These are phyloP conservation scores for Petrocephalus zakoni DNA, from an alignment of 2,113 vertebrate species.

Conservation along the genomic window DNA sequence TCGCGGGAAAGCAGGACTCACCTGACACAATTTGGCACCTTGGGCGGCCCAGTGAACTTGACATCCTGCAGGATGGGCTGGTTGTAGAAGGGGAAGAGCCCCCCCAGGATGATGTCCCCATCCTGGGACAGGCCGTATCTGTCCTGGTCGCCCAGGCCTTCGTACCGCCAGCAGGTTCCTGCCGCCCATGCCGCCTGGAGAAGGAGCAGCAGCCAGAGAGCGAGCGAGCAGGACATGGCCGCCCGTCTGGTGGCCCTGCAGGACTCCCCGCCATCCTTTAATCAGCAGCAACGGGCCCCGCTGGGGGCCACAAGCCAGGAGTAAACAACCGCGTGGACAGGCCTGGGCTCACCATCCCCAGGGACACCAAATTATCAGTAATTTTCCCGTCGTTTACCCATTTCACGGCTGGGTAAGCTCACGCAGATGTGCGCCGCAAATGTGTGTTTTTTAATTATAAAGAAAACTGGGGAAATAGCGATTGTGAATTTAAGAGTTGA, in stretches of 20 bases:
- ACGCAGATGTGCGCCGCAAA: background rate
- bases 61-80: slow-evolving; percentile 31
- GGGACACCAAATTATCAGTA: background rate
- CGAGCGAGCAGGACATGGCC: background rate
- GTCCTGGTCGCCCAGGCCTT: background rate
- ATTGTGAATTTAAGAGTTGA: background rate
- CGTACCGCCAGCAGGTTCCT: slow-evolving; percentile 44
- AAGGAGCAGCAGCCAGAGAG: slow-evolving; percentile 3
- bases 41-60: slow-evolving; percentile 38
- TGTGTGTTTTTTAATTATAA: background rate
- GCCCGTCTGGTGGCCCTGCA: slow-evolving; percentile 25
- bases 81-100: slow-evolving; percentile 49
- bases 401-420: background rate
- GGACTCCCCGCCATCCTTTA: slow-evolving; percentile 34
- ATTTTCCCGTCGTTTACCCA: background rate
- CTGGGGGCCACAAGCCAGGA: background rate
- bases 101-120: slow-evolving; percentile 56
- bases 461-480: background rate
- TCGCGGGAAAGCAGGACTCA: slow-evolving; percentile 34
- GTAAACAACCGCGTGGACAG: slow-evolving; percentile 5
- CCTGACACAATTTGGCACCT: slow-evolving; percentile 42
- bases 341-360: background rate
- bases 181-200: slow-evolving; percentile 24
- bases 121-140: slow-evolving; percentile 48
- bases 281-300: slow-evolving; percentile 26